These are phyloP conservation scores for Rattus rattus DNA, from an alignment of 2,113 vertebrate genomes.

Conservation along the genomic window DNA sequence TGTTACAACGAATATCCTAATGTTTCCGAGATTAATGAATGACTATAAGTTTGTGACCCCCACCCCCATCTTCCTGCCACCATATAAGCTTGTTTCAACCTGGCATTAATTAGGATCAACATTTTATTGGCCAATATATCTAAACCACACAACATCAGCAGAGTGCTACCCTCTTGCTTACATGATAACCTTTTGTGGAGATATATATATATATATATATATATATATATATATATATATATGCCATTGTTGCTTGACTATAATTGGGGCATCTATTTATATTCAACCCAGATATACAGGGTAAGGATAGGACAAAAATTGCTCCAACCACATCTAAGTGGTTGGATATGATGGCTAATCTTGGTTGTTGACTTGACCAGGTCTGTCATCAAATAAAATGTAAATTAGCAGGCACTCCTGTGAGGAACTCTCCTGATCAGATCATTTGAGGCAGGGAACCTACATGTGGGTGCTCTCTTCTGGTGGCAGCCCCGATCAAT, in stretches of 20 bases:
- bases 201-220: no score
- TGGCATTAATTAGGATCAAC: slow-evolving; percentile 44
- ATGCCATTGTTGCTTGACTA: neutral
- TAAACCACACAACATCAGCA: neutral
- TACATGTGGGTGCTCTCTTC: neutral
- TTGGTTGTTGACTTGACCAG: neutral
- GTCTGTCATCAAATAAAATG: neutral
- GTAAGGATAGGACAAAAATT: neutral
- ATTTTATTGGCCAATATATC: slow-evolving; percentile 34
- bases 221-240: no score
- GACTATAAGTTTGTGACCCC: neutral
- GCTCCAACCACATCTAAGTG: neutral
- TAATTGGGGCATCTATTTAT: neutral
- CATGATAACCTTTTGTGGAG: neutral
- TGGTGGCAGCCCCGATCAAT: neutral
- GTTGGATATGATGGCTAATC: neutral
- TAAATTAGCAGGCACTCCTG: neutral
- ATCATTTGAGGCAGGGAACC: neutral
- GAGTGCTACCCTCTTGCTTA: neutral
- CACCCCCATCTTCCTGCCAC: neutral
- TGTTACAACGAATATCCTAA: neutral
- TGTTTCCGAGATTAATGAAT: neutral
- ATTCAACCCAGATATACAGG: neutral
- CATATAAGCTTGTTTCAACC: slow-evolving; percentile 36
- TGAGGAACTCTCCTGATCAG: neutral